These are phyloP conservation scores for Thalassoma bifasciatum DNA, from an alignment of 2,113 vertebrate species.

Conservation along the genomic window DNA sequence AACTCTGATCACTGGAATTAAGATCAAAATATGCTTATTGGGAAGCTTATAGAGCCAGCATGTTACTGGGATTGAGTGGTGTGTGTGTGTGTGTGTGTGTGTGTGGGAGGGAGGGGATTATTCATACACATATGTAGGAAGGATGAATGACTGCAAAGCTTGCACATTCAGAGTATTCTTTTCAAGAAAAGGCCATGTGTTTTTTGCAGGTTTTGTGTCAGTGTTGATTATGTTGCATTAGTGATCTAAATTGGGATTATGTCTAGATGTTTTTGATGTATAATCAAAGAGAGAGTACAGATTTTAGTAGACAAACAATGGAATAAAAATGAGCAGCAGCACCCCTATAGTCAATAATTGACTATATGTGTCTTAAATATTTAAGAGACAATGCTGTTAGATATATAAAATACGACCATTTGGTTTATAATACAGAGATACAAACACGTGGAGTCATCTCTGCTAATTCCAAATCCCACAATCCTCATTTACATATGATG, in stretches of 20 bases:
- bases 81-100: no score
- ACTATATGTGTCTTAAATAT: not conserved
- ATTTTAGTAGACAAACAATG: no score
- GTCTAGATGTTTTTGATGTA: not conserved
- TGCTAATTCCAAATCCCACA: constrained; percentile 31
- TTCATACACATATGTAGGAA: constrained; percentile 37
- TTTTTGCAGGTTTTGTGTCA: not conserved
- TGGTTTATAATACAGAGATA: no score
- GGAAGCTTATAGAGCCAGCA: constrained; percentile 27
- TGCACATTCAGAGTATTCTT: constrained; percentile 11
- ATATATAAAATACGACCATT: no score
- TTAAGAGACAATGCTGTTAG: no score
- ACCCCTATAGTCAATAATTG: no score
- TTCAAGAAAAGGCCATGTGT: constrained; percentile 2
- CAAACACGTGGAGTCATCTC: constrained; percentile 9
- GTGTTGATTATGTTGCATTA: not conserved
- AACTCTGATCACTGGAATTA: constrained; percentile 65
- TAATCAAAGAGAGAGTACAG: no score
- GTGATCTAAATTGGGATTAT: no score
- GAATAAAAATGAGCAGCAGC: no score
- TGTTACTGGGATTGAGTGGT: constrained; percentile 1
- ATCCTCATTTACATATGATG: constrained; percentile 36
- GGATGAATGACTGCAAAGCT: constrained; percentile 4
- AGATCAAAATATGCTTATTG: constrained; percentile 35
- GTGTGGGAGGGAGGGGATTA: constrained; percentile 31